A percentile compares a stretch with the other conserved stretches of the same genome.
Conservation (phyloP, 2,113 vertebrate species). For the Castor canadensis region DNA sequence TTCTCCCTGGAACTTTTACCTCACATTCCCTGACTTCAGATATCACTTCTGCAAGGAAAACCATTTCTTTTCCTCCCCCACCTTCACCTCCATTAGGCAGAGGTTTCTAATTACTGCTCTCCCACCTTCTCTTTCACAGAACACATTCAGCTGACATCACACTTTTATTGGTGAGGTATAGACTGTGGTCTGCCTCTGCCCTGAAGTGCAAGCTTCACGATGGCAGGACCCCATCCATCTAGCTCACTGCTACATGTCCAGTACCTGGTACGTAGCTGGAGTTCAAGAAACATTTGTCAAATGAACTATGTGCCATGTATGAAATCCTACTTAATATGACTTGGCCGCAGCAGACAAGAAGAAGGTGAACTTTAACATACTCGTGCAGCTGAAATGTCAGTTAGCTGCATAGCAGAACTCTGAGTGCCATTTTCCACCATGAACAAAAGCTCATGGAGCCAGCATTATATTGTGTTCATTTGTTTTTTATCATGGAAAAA, state of each 20-base stretch:
- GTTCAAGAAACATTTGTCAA: neutral
- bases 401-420: neutral
- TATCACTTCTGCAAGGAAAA: neutral
- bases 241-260: neutral
- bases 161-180: neutral
- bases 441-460: neutral
- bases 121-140: neutral
- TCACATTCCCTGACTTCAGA: neutral
- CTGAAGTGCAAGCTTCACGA: neutral
- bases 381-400: neutral
- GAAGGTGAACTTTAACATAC: neutral
- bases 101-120: neutral
- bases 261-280: neutral
- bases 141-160: neutral
- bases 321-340: neutral
- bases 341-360: neutral
- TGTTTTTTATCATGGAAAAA: neutral
- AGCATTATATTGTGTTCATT: neutral
- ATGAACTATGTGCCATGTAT: neutral
- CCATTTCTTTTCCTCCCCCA: neutral
- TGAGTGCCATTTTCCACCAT: neutral
- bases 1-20: neutral
- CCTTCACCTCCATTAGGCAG: neutral
- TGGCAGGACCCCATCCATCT: neutral
- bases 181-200: neutral